Evolutionary conservation across 1,140 invertebrate species (phyloP).

Genomic region (Nasonia giraulti): DNA sequence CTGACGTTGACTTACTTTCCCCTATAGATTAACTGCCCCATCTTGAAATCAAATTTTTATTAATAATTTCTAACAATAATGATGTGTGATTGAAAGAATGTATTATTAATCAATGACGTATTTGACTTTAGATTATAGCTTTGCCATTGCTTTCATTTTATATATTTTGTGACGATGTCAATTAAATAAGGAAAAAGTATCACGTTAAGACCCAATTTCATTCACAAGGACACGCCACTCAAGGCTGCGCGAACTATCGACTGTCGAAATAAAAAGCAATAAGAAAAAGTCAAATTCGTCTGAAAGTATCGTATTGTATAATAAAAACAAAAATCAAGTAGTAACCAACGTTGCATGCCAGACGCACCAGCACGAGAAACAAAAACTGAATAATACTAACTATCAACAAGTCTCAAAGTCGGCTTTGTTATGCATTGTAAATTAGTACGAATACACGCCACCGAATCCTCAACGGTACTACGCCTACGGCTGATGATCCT

Average conservation of each 20-base stretch:
- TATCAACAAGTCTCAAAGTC: constrained; percentile 39
- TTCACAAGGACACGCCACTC: neutral
- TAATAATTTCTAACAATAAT: constrained; percentile 27
- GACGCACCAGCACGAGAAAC: constrained; percentile 16
- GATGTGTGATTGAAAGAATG: neutral
- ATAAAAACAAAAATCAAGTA: constrained; percentile 10
- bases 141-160: neutral
- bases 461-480: constrained; percentile 50
- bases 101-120: neutral
- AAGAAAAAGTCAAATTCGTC: constrained; percentile 36
- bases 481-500: constrained; percentile 34
- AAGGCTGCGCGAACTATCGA: neutral
- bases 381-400: constrained; percentile 16
- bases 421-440: constrained; percentile 51
- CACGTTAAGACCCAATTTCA: neutral
- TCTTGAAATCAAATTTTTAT: neutral
- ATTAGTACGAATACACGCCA: constrained; percentile 64
- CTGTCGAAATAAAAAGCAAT: constrained; percentile 5
- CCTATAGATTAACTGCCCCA: neutral
- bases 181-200: neutral
- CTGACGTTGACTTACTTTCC: neutral
- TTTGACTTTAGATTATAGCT: constrained; percentile 3
- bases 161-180: neutral
- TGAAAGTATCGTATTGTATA: neutral
- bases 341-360: constrained; percentile 28